Percentiles rank a stretch among this genome's conserved stretches.
Evolutionary conservation across 2,797 vertebrate genomes (phyloP).

Genomic region (Phalloptychus januarius): DNA sequence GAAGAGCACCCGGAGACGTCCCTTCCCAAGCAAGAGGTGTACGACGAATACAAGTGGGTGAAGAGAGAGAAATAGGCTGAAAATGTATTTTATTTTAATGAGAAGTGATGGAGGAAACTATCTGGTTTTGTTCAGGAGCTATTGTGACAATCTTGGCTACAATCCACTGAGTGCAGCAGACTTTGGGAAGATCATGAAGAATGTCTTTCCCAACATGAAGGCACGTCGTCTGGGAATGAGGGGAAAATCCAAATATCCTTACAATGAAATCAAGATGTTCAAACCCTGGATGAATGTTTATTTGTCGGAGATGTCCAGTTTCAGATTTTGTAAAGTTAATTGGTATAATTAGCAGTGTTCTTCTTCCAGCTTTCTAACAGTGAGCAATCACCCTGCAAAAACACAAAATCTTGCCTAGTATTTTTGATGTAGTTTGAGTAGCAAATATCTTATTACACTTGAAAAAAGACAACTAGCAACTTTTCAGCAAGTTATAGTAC

Average conservation of each 20-base stretch:
- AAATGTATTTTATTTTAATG: background rate
- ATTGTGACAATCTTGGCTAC: constrained; percentile 99
- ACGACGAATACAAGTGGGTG: constrained; percentile 99
- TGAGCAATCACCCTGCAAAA: background rate
- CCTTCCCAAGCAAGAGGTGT: constrained; percentile 99
- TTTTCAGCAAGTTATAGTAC: too few species aligned
- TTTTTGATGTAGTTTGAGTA: too few species aligned
- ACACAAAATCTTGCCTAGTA: too few species aligned
- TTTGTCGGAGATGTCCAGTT: background rate
- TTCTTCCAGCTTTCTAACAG: background rate
- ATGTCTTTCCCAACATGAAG: constrained; percentile 99
- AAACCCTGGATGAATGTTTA: background rate
- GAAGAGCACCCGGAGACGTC: constrained; percentile 99
- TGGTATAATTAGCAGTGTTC: background rate
- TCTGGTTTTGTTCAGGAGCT: constrained; percentile 88
- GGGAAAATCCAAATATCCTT: constrained; percentile 99
- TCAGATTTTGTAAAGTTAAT: too few species aligned
- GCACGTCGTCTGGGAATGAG: constrained; percentile 98
- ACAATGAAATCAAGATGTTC: constrained; percentile 17
- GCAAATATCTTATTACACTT: too few species aligned
- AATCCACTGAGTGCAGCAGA: constrained; percentile 99
- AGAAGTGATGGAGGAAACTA: background rate
- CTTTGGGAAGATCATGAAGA: constrained; percentile 99
- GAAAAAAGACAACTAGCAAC: too few species aligned
- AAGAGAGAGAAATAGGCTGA: background rate